Evolutionary conservation across 2,797 vertebrate genomes (phyloP), one percentile per base, ranked within the genome.

Genomic region (Avahi laniger): DNA sequence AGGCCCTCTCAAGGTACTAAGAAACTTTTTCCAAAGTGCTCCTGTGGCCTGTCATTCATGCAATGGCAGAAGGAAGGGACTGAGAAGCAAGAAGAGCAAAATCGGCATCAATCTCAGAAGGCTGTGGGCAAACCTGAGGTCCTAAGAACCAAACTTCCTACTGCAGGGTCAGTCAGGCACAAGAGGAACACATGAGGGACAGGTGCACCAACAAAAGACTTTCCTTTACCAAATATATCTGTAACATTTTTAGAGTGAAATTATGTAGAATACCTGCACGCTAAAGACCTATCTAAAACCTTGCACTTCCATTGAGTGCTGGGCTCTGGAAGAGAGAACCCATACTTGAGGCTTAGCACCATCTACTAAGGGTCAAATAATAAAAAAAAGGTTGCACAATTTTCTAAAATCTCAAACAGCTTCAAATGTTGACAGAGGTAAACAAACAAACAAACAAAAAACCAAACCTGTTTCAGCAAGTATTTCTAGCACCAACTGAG

Each of bases 401-500:
- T 78, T 92, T 52, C 88, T 94, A 80, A 72, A 63, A 85, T 50
- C 59, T 83, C 46, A 35, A 70, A 72, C 28, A 80, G 84, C 35
- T 70, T 83, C 69, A 82, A 81, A 85, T 52, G 41, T 43, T 57
- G 11, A 88, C 1, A 93, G 46, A 61, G 11, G 35, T 61, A 1
- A 88, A 65, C 18, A 65, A 26, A 0, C 24, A 57, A 10, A 26
- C 7, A 59, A 59, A 26, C 41, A 26, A 59, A 59, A 54, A 18
- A 18, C 24, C 54, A 57, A 57, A 57, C 24, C 6, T 15, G 9
- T 70, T 41, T 78, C 57, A 70, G 41, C n/a, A 76, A 79, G 9
- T 15, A 91, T 89, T 91, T 92, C 38, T 76, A 91, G 33, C 33
- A 86, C 43, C 65, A 84, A 52, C 61, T 63, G n/a, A 96, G 33